These are phyloP conservation scores for Tylochromis polylepis DNA, from an alignment of 2,113 vertebrate genomes.

Conservation along the genomic window DNA sequence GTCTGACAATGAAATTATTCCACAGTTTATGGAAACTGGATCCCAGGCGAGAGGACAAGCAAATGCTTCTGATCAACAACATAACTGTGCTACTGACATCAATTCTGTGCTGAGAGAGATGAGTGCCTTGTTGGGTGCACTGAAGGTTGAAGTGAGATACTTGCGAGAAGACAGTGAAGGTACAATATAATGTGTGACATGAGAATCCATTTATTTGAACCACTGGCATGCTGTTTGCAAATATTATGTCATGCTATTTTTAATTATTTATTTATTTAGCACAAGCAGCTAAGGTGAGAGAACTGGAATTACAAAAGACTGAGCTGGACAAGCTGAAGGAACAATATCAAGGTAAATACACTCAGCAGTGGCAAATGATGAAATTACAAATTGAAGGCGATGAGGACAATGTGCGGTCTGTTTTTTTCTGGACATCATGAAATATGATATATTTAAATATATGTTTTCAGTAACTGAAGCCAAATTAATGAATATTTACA, in stretches of 20 bases:
- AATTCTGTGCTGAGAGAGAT: conserved; percentile 38
- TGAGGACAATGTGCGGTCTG: not conserved
- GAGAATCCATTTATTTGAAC: fast-evolving
- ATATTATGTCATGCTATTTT: fast-evolving
- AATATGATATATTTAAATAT: not conserved
- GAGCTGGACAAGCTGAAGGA: not conserved
- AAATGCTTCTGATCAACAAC: not conserved
- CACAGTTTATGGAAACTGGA: not conserved
- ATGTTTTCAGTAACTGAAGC: not conserved
- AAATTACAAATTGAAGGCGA: fast-evolving
- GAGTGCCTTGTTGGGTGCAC: not conserved
- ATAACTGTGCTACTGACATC: not conserved
- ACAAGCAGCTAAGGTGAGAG: not conserved
- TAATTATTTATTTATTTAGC: not conserved
- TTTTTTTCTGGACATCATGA: not conserved
- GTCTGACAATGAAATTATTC: not conserved
- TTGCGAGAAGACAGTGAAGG: conserved; percentile 25
- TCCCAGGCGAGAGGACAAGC: not conserved
- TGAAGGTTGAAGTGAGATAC: conserved; percentile 26
- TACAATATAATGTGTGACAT: not conserved
- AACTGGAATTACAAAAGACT: conserved; percentile 1
- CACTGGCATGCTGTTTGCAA: not conserved
- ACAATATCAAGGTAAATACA: not conserved
- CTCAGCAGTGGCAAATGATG: not conserved
- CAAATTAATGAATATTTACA: not conserved